Conservation (phyloP, 2,797 vertebrate genomes). For the Melanotaenia maccullochi region DNA sequence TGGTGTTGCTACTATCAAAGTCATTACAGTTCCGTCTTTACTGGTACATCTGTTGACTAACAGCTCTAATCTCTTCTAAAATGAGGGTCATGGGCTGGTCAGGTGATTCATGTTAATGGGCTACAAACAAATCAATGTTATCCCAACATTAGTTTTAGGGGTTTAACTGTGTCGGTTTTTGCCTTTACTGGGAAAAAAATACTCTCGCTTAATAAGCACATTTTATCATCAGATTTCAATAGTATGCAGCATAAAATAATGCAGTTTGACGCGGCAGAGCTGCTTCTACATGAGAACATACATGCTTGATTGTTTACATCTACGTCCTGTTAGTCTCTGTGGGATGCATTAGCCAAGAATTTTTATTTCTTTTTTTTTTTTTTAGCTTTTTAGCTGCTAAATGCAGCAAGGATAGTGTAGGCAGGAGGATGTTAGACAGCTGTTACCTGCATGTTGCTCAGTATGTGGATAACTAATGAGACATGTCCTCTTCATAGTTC, state of each 20-base stretch:
- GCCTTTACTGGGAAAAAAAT: conserved; percentile 13
- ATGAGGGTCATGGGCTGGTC: conserved; percentile 14
- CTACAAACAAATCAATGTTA: conserved; percentile 42
- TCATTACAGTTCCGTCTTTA: conserved; percentile 24
- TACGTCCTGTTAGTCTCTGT: background rate
- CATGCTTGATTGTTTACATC: conserved; percentile 4
- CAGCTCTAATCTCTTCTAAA: conserved; percentile 36
- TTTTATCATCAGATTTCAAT: conserved; percentile 22
- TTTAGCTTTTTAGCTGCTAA: background rate
- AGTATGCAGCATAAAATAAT: conserved; percentile 28
- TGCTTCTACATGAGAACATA: background rate
- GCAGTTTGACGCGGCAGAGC: background rate
- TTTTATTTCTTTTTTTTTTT: background rate
- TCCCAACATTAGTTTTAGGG: conserved; percentile 18
- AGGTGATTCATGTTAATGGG: conserved; percentile 39
- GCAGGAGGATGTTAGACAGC: conserved; percentile 23
- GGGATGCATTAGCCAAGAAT: background rate
- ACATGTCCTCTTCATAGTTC: conserved; percentile 7
- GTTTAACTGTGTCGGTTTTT: conserved; percentile 1
- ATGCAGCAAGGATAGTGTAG: conserved; percentile 11
- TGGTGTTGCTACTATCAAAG: conserved; percentile 17
- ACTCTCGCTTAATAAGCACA: conserved; percentile 7
- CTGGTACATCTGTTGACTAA: conserved; percentile 31
- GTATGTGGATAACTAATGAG: conserved; percentile 27
- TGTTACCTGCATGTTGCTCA: conserved; percentile 25